Evolutionary conservation across 1,140 invertebrate genomes (phyloP).

Genomic region (Heliothis subflexa): DNA sequence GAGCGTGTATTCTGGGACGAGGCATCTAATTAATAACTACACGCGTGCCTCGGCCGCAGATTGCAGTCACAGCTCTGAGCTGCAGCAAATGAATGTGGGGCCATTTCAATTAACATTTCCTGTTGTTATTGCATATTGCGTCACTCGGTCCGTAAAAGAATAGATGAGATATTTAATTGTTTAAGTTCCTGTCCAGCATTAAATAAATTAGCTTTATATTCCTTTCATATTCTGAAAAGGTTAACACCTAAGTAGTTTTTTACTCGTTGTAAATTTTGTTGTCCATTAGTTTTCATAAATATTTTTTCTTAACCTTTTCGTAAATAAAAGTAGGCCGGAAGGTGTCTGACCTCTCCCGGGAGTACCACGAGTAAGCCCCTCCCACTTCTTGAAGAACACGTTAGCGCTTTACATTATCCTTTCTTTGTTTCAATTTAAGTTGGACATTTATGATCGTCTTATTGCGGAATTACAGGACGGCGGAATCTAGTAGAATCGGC

Average conservation of each 20-base stretch:
- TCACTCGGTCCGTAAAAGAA: conserved; percentile 15
- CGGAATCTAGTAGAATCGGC: conserved; percentile 40
- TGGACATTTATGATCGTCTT: conserved; percentile 49
- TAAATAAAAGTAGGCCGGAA: conserved; percentile 27
- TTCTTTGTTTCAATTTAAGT: conserved; percentile 48
- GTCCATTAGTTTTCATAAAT: conserved; percentile 15
- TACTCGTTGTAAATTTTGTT: background rate
- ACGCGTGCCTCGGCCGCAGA: conserved; percentile 28
- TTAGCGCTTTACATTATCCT: conserved; percentile 39
- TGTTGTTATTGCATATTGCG: conserved; percentile 40
- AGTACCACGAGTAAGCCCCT: background rate
- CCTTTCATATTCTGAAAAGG: background rate
- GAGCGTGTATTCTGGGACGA: conserved; percentile 36
- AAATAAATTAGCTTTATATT: background rate
- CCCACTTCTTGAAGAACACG: background rate
- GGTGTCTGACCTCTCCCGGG: conserved; percentile 29
- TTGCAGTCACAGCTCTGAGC: conserved; percentile 38
- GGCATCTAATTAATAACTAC: conserved; percentile 53
- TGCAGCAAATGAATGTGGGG: conserved; percentile 32
- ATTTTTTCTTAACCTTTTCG: conserved; percentile 11
- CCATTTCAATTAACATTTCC: conserved; percentile 43
- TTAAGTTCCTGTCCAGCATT: no score
- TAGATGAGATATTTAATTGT: background rate
- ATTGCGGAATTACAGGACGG: conserved; percentile 44
- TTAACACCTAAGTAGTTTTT: background rate